These are phyloP conservation scores for Poicephalus gulielmi DNA, from an alignment of 2,113 vertebrate species.

Conservation along the genomic window DNA sequence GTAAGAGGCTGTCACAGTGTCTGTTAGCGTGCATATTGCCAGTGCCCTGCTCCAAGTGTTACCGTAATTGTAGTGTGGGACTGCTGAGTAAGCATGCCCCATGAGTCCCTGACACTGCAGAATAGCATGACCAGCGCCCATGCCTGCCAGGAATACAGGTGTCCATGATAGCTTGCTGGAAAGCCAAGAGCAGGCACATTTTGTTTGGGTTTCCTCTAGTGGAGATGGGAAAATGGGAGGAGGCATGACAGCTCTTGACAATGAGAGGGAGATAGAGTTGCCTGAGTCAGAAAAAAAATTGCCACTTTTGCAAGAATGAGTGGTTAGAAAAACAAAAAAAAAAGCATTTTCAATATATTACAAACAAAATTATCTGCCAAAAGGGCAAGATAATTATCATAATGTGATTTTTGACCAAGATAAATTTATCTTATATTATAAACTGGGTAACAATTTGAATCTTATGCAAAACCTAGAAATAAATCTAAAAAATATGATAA, in stretches of 20 bases:
- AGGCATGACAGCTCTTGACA: neutral
- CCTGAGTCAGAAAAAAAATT: neutral
- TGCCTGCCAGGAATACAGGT: neutral
- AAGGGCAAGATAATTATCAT: conserved; percentile 71
- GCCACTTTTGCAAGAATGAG: conserved; percentile 2
- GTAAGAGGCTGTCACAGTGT: neutral
- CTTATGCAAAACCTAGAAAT: conserved; percentile 71
- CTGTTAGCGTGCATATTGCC: neutral
- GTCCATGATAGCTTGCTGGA: neutral
- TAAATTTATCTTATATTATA: conserved; percentile 67
- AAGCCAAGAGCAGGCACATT: neutral
- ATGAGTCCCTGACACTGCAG: accelerated
- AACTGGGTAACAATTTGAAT: conserved; percentile 66
- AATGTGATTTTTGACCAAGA: conserved; percentile 72
- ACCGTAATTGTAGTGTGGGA: neutral
- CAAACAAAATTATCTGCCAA: conserved; percentile 70
- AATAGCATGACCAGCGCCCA: accelerated
- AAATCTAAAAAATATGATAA: conserved; percentile 75
- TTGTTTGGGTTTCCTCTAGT: neutral
- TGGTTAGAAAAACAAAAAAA: conserved; percentile 55
- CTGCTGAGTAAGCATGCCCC: neutral
- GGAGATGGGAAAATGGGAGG: neutral
- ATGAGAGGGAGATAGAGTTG: neutral
- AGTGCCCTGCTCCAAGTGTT: neutral
- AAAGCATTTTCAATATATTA: conserved; percentile 63